phyloP scores from a whole-genome alignment of 53 echinoderm and acorn worm genomes.

The Glandiceps talaboti region DNA sequence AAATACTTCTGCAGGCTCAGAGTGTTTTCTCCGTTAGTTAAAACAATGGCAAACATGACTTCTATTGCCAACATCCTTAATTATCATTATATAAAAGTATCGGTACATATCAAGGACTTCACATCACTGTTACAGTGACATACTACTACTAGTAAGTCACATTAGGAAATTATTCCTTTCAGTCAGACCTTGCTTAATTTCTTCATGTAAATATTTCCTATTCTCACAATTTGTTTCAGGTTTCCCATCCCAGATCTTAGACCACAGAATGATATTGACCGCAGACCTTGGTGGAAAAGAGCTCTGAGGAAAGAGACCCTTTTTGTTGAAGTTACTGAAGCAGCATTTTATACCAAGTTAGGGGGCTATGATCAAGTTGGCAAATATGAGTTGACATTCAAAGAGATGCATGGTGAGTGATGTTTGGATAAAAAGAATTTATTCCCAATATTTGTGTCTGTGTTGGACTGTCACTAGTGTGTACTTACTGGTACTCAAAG shows the following conservation, averaged over 20 bases:
- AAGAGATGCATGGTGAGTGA: slow-evolving; percentile 62
- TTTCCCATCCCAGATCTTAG: slow-evolving; percentile 94
- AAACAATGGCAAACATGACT: too few species aligned
- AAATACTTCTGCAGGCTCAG: too few species aligned
- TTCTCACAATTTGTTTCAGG: slow-evolving; percentile 28
- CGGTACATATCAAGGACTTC: too few species aligned
- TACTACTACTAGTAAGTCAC: background rate
- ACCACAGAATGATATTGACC: slow-evolving; percentile 57
- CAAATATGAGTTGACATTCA: slow-evolving; percentile 1
- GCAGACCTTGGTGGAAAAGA: slow-evolving; percentile 62
- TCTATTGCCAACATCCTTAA: too few species aligned
- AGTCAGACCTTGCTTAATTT: too few species aligned
- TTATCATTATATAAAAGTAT: too few species aligned
- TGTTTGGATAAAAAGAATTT: background rate
- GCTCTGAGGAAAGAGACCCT: slow-evolving; percentile 75
- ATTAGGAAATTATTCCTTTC: background rate
- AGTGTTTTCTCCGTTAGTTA: too few species aligned
- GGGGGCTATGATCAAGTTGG: slow-evolving; percentile 62
- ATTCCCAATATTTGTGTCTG: background rate
- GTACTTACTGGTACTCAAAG: too few species aligned
- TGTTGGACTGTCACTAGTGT: too few species aligned
- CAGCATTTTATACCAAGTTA: slow-evolving; percentile 42
- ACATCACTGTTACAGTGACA: too few species aligned
- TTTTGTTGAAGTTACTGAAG: slow-evolving; percentile 49
- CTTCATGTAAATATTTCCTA: too few species aligned